These are phyloP conservation scores for Drosophila setifemur DNA, from an alignment of 1,140 invertebrate genomes.

Conservation along the genomic window DNA sequence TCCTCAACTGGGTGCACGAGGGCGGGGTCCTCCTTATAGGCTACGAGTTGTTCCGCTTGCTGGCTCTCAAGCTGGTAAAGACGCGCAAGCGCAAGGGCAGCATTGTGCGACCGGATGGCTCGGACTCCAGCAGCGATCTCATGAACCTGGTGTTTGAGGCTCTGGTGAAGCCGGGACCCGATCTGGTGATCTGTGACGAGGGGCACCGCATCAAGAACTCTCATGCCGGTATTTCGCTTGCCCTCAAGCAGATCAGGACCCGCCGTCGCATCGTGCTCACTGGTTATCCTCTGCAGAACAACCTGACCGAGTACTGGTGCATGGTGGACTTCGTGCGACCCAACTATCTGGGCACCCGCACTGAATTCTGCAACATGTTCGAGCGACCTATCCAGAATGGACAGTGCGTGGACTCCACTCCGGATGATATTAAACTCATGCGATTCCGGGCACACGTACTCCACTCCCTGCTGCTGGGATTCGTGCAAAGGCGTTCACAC, in stretches of 20 bases:
- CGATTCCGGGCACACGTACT: constrained; percentile 94
- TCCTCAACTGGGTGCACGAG: constrained; percentile 91
- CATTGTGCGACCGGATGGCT: constrained; percentile 83
- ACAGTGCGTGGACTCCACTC: constrained; percentile 96
- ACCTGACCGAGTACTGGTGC: constrained; percentile 97
- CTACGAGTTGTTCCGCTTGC: constrained; percentile 96
- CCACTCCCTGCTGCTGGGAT: constrained; percentile 94
- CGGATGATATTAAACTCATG: constrained; percentile 94
- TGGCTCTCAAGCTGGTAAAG: constrained; percentile 89
- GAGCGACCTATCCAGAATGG: constrained; percentile 97
- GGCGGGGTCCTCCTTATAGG: constrained; percentile 98
- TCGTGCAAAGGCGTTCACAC: constrained; percentile 96
- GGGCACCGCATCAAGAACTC: constrained; percentile 98
- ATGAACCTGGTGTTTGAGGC: constrained; percentile 93
- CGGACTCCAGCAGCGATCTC: constrained; percentile 92
- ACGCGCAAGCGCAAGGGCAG: constrained; percentile 74
- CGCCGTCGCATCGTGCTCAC: constrained; percentile 95
- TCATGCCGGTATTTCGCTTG: constrained; percentile 95
- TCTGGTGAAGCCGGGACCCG: constrained; percentile 95
- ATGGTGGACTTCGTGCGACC: constrained; percentile 98
- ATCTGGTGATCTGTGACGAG: constrained; percentile 97
- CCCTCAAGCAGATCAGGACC: constrained; percentile 95
- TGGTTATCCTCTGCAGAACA: constrained; percentile 98
- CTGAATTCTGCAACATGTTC: constrained; percentile 98
- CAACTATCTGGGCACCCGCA: constrained; percentile 95